Evolutionary conservation across 2,888 invertebrate species (phyloP).

Genomic region (Pollenia labialis): DNA sequence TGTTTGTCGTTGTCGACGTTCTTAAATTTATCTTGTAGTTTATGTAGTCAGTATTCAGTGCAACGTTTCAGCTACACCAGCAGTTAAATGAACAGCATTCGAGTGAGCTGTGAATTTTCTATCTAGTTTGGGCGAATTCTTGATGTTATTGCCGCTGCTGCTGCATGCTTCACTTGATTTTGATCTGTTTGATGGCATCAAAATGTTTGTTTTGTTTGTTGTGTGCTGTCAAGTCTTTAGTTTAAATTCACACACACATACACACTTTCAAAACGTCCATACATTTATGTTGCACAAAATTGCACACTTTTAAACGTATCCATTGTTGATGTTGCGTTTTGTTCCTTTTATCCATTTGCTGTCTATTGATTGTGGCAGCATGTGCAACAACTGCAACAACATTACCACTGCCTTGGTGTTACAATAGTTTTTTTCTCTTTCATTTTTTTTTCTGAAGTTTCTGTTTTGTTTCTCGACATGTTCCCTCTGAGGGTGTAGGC

Average conservation of each 20-base stretch:
- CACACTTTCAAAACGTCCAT: background rate
- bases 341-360: conserved; percentile 15
- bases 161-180: conserved; percentile 70
- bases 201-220: conserved; percentile 48
- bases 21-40: conserved; percentile 33
- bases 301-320: background rate
- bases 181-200: conserved; percentile 73
- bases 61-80: background rate
- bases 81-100: conserved; percentile 22
- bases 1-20: conserved; percentile 9
- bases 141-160: conserved; percentile 25
- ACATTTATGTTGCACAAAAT: conserved; percentile 37
- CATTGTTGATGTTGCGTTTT: conserved; percentile 41
- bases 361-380: conserved; percentile 52
- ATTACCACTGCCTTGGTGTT: conserved; percentile 50
- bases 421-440: conserved; percentile 21
- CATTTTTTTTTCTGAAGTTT: background rate
- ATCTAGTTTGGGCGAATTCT: conserved; percentile 50
- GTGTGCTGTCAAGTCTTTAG: conserved; percentile 68
- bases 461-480: conserved; percentile 34
- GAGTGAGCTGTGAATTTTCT: conserved; percentile 52
- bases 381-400: conserved; percentile 57
- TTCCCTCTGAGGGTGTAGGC: conserved; percentile 70
- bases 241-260: conserved; percentile 33
- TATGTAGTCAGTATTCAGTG: conserved; percentile 3